Evolutionary conservation across 2,113 vertebrate genomes (phyloP).

Genomic region (Colossoma macropomum): DNA sequence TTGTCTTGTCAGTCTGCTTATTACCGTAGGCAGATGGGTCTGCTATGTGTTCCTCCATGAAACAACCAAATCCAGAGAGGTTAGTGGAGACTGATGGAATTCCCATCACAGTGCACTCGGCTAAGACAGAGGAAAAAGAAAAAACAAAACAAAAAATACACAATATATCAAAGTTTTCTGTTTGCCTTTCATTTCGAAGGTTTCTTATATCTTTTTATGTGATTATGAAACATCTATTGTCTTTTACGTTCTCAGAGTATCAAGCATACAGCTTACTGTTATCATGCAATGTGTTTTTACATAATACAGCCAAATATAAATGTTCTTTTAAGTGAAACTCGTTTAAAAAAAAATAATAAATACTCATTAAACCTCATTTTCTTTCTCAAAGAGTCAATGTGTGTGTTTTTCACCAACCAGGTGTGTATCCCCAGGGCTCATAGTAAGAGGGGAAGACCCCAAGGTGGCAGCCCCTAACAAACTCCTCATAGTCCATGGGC

Average conservation of each 20-base stretch:
- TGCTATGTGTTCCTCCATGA: conserved; percentile 94
- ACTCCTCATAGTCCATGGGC: conserved; percentile 93
- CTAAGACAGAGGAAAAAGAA: conserved; percentile 64
- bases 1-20: too few relatives aligned
- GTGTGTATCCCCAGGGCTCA: conserved; percentile 94
- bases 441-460: conserved; percentile 95
- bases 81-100: conserved; percentile 93
- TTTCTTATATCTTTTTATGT: too few relatives aligned
- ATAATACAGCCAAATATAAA: too few relatives aligned
- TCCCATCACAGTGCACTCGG: conserved; percentile 94
- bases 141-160: background rate
- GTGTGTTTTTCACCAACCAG: conserved; percentile 72
- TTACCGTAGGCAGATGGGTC: conserved; percentile 89
- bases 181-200: background rate
- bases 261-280: too few relatives aligned
- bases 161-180: background rate
- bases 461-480: conserved; percentile 91
- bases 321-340: too few relatives aligned
- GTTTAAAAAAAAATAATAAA: too few relatives aligned
- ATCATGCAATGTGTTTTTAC: too few relatives aligned
- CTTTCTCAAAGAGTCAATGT: background rate
- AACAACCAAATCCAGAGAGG: conserved; percentile 92
- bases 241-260: too few relatives aligned
- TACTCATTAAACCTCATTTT: too few relatives aligned
- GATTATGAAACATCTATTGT: too few relatives aligned